These are phyloP conservation scores for Holotrichia oblita DNA, from an alignment of 1,140 invertebrate genomes.

Conservation along the genomic window DNA sequence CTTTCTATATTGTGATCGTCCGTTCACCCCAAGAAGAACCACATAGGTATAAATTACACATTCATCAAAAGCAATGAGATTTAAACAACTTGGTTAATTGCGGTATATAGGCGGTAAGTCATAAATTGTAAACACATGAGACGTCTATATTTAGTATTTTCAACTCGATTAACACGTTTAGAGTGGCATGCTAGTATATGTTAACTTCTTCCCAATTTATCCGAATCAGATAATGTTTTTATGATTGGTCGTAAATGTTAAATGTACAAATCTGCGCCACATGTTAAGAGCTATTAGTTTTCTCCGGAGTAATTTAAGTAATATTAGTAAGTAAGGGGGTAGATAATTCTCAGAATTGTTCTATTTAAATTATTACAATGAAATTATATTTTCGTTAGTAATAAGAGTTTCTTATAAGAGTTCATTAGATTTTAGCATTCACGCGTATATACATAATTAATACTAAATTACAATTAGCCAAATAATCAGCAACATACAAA, in stretches of 20 bases:
- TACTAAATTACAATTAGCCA: too few species aligned
- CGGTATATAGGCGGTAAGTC: conserved; percentile 4
- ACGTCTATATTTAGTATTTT: neutral
- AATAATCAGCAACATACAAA: too few species aligned
- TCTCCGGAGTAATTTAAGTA: too few species aligned
- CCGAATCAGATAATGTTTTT: conserved; percentile 16
- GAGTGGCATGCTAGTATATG: neutral
- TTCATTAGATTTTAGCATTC: too few species aligned
- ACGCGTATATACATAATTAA: too few species aligned
- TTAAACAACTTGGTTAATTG: neutral
- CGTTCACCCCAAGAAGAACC: neutral
- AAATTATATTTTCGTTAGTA: too few species aligned
- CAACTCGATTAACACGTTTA: conserved; percentile 5
- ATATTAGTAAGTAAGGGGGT: neutral
- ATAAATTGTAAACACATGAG: neutral
- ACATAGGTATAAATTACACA: neutral
- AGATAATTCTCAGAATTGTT: neutral
- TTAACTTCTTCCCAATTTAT: neutral
- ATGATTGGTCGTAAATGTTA: neutral
- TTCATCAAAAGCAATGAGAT: neutral
- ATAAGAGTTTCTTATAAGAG: too few species aligned
- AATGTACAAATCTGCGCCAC: neutral
- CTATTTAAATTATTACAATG: conserved; percentile 15
- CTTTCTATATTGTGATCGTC: too few species aligned
- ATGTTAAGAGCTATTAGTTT: neutral